Conservation (phyloP, 2,797 vertebrate species). For the Melanitta fusca region DNA sequence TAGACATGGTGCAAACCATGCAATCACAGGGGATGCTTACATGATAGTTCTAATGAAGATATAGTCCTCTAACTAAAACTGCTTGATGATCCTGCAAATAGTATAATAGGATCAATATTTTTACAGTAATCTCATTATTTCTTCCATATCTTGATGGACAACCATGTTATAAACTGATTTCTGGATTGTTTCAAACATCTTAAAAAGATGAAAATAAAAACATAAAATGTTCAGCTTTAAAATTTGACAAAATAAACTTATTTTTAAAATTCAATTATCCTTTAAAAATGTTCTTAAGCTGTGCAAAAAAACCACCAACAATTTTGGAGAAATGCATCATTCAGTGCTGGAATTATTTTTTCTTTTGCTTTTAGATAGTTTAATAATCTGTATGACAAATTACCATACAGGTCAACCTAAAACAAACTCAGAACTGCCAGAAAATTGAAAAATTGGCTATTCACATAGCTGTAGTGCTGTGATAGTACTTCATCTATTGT, state of each 20-base stretch:
- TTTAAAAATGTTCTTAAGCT: not conserved
- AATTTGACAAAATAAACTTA: not conserved
- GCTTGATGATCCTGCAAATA: not conserved
- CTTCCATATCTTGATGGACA: not conserved
- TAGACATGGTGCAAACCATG: not conserved
- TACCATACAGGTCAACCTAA: not conserved
- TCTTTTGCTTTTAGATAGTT: not conserved
- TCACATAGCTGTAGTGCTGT: not conserved
- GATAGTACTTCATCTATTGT: not conserved
- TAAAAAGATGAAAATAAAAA: not conserved
- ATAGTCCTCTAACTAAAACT: not conserved
- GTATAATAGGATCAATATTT: not conserved
- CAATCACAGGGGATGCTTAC: not conserved
- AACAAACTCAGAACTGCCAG: slow-evolving; percentile 5
- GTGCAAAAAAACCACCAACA: not conserved
- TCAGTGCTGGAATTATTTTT: not conserved
- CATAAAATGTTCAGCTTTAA: not conserved
- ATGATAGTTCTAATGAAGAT: not conserved
- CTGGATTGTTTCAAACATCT: not conserved
- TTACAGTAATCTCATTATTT: not conserved
- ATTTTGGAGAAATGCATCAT: not conserved
- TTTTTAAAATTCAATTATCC: not conserved
- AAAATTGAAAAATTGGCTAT: slow-evolving; percentile 27
- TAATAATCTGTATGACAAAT: not conserved
- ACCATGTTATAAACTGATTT: not conserved